A percentile compares a stretch with the other conserved stretches of the same genome.
Evolutionary conservation across 2,888 invertebrate species (phyloP).

Genomic region (Leucophora obtusa): DNA sequence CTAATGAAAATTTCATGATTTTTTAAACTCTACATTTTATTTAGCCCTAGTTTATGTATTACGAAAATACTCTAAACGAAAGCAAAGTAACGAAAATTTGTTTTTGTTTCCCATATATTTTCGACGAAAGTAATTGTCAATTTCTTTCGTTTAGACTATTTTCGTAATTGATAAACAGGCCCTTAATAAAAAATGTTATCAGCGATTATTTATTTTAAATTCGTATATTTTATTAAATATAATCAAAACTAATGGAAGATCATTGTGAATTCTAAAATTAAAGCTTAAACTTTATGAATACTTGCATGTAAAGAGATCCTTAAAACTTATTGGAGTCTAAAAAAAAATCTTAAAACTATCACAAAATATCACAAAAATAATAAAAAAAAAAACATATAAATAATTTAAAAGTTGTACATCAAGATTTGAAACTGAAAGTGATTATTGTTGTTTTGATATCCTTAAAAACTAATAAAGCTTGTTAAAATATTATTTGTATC

Average conservation of each 20-base stretch:
- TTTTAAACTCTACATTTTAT: too few relatives aligned
- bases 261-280: slow-evolving; percentile 49
- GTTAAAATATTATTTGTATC: slow-evolving; percentile 34
- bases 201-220: too few relatives aligned
- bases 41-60: too few relatives aligned
- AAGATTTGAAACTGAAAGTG: slow-evolving; percentile 47
- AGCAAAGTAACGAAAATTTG: too few relatives aligned
- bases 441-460: slow-evolving; percentile 12
- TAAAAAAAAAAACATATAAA: slow-evolving; percentile 54
- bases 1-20: too few relatives aligned
- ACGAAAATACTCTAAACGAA: too few relatives aligned
- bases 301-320: slow-evolving; percentile 68
- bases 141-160: too few relatives aligned
- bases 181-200: too few relatives aligned
- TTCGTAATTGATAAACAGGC: too few relatives aligned
- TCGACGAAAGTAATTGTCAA: too few relatives aligned
- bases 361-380: slow-evolving; percentile 72
- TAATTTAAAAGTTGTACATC: slow-evolving; percentile 49
- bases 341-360: slow-evolving; percentile 73
- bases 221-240: slow-evolving; percentile 5
- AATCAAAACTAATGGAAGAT: slow-evolving; percentile 43
- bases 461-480: slow-evolving; percentile 67
- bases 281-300: slow-evolving; percentile 39
- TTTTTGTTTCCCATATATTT: too few relatives aligned
- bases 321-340: slow-evolving; percentile 12